Conservation (phyloP, 2,113 vertebrate genomes). For the Dermatemys mawii region DNA sequence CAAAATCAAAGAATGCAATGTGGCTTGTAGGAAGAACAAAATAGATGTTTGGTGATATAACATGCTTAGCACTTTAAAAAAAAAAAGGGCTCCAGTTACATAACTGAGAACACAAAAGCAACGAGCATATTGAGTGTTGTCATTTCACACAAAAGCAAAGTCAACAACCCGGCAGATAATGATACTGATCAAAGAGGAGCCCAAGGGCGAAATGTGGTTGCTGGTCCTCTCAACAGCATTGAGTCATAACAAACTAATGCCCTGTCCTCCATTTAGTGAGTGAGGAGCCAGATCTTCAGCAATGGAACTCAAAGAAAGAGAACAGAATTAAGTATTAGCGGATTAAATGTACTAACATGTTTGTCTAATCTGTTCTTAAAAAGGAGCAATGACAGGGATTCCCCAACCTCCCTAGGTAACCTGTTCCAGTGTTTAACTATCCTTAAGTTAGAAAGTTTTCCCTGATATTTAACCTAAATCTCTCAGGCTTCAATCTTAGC, state of each 20-base stretch:
- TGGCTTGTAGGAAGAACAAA: conserved; percentile 50
- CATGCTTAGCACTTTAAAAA: conserved; percentile 35
- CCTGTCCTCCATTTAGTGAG: too few relatives aligned
- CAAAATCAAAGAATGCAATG: conserved; percentile 37
- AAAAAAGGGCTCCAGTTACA: background rate
- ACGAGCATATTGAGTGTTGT: conserved; percentile 2
- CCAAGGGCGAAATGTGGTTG: background rate
- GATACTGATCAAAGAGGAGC: background rate
- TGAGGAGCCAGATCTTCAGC: background rate
- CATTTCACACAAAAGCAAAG: background rate
- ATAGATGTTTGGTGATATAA: conserved; percentile 49
- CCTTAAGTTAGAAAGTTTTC: background rate
- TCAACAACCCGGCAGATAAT: background rate
- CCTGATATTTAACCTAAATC: background rate
- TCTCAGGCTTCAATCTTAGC: background rate
- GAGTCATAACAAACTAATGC: fast-evolving
- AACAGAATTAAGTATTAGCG: background rate
- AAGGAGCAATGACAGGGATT: background rate
- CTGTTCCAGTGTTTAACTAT: background rate
- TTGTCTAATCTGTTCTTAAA: background rate
- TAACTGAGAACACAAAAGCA: conserved; percentile 1
- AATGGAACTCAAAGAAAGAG: background rate
- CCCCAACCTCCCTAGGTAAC: background rate
- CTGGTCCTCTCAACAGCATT: background rate
- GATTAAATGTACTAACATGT: background rate